A percentile compares a stretch with the other conserved stretches of the same genome.
phyloP scores from a whole-genome alignment of 2,797 vertebrate genomes.

The Cottoperca gobio region DNA sequence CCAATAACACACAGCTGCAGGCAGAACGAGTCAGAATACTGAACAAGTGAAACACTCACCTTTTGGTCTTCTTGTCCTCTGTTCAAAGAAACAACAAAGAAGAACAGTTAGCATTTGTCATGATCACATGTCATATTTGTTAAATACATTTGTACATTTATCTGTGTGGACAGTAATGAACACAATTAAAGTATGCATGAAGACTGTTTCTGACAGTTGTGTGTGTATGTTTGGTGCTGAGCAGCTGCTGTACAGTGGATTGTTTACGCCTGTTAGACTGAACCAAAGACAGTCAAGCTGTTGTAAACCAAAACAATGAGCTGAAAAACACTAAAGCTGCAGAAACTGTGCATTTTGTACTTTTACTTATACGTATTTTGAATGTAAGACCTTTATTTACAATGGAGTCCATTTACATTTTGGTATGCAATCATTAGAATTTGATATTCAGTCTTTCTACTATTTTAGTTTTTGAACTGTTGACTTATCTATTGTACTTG shows the following conservation, averaged over 20 bases:
- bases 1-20: background rate
- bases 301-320: background rate
- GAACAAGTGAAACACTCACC: constrained; percentile 54
- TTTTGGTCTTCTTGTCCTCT: constrained; percentile 75
- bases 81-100: constrained; percentile 42
- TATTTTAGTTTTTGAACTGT: no score
- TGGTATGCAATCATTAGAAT: no score
- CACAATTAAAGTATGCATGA: no score
- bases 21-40: background rate
- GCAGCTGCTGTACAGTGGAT: background rate
- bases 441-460: no score
- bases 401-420: background rate
- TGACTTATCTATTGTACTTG: no score
- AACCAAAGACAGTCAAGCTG: background rate
- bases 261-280: no score
- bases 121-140: no score
- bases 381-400: background rate
- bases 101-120: constrained; percentile 13
- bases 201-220: no score
- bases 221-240: constrained; percentile 5
- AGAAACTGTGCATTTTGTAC: background rate
- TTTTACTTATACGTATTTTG: background rate
- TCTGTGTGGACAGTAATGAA: no score
- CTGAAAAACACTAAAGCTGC: background rate
- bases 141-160: no score